Conservation (phyloP, 2,888 invertebrate genomes). For the Liodrosophila aerea region DNA sequence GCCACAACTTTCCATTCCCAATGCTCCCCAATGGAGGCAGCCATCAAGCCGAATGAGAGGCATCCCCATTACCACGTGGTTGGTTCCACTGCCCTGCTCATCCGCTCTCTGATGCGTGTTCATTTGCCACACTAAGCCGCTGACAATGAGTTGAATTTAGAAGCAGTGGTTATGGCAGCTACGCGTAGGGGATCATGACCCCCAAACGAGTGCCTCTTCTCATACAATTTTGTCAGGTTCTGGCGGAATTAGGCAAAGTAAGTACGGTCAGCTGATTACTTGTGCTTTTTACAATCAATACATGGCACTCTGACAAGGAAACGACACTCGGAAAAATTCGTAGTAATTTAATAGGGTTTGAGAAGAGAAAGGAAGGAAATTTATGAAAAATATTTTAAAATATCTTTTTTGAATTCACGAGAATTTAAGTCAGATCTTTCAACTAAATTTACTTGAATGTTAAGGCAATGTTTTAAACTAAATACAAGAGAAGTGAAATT, state of each 20-base stretch:
- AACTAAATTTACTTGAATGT: too few relatives aligned
- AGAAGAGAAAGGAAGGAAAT: too few relatives aligned
- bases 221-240: conserved; percentile 19
- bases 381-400: too few relatives aligned
- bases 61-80: conserved; percentile 52
- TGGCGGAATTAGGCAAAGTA: conserved; percentile 22
- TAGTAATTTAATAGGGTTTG: too few relatives aligned
- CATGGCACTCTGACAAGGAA: too few relatives aligned
- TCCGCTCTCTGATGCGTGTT: conserved; percentile 18
- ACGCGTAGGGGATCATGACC: not conserved
- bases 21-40: conserved; percentile 18
- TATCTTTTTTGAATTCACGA: too few relatives aligned
- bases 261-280: conserved; percentile 8
- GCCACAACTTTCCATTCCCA: not conserved
- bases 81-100: conserved; percentile 28
- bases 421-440: too few relatives aligned
- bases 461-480: too few relatives aligned
- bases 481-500: too few relatives aligned
- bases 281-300: not conserved
- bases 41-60: conserved; percentile 3
- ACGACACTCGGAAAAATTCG: too few relatives aligned
- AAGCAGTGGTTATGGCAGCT: not conserved
- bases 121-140: conserved; percentile 50
- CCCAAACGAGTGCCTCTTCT: not conserved
- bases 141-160: conserved; percentile 47